Evolutionary conservation across 2,113 vertebrate genomes (phyloP).

Genomic region (Saccopteryx leptura): DNA sequence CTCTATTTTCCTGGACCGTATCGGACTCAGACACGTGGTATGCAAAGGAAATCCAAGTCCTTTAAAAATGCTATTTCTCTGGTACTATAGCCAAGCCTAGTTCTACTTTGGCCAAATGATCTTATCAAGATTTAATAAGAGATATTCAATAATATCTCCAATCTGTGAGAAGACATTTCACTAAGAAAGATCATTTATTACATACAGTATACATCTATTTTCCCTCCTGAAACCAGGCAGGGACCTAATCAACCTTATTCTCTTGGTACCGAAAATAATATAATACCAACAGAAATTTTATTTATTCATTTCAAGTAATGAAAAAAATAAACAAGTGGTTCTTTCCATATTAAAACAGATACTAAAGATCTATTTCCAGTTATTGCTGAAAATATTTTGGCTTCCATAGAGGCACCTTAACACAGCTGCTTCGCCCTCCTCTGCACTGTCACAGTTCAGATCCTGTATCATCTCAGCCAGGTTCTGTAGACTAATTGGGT

Average conservation of each 20-base stretch:
- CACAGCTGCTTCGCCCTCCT: conserved; percentile 51
- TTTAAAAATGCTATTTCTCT: conserved; percentile 80
- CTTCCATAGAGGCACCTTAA: conserved; percentile 60
- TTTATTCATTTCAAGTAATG: conserved; percentile 68
- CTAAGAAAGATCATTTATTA: conserved; percentile 75
- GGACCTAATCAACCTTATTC: conserved; percentile 68
- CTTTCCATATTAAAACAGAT: conserved; percentile 63
- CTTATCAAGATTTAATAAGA: conserved; percentile 83
- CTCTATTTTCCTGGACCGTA: conserved; percentile 80
- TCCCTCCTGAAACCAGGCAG: conserved; percentile 15
- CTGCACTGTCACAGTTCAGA: conserved; percentile 61
- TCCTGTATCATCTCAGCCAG: conserved; percentile 84
- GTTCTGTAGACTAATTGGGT: conserved; percentile 79
- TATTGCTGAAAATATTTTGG: conserved; percentile 76
- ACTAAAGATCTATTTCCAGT: conserved; percentile 56
- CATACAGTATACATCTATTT: background rate
- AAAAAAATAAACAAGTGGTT: conserved; percentile 74
- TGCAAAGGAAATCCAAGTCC: conserved; percentile 80
- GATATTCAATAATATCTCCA: conserved; percentile 76
- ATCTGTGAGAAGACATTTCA: conserved; percentile 63
- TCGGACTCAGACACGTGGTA: conserved; percentile 73
- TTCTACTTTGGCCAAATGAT: conserved; percentile 77
- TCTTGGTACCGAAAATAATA: conserved; percentile 57
- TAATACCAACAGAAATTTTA: conserved; percentile 53
- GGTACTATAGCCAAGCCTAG: conserved; percentile 73